A percentile compares a stretch with the other conserved stretches of the same genome.
These are phyloP conservation scores for Sturnus vulgaris DNA, from an alignment of 2,113 vertebrate genomes.

Conservation along the genomic window DNA sequence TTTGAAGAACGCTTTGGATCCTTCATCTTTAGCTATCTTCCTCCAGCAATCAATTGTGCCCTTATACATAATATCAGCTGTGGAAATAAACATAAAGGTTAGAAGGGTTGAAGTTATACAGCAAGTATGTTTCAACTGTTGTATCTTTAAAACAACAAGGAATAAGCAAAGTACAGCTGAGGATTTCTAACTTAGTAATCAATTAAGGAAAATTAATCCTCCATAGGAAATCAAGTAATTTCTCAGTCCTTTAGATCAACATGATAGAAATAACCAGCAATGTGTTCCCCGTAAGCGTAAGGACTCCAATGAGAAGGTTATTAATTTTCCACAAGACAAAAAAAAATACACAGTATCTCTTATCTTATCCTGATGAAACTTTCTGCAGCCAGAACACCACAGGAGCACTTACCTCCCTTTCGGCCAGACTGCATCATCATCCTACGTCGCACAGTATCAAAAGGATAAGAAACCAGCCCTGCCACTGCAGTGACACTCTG, in stretches of 20 bases:
- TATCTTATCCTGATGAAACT: not conserved
- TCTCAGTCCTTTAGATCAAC: not conserved
- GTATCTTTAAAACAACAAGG: not conserved
- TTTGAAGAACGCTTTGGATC: constrained; percentile 93
- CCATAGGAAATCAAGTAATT: not conserved
- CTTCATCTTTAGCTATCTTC: constrained; percentile 96
- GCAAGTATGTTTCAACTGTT: not conserved
- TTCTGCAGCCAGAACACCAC: not conserved
- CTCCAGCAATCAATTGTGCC: constrained; percentile 98
- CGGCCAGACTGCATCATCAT: constrained; percentile 99
- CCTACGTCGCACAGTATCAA: constrained; percentile 96
- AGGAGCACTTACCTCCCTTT: constrained; percentile 83
- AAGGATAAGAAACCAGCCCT: constrained; percentile 93
- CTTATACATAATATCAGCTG: constrained; percentile 98
- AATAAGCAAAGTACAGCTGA: not conserved
- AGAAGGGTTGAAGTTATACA: not conserved
- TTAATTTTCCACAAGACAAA: not conserved
- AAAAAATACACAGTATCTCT: not conserved
- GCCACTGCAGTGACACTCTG: constrained; percentile 92
- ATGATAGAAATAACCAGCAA: not conserved
- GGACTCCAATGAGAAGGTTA: not conserved
- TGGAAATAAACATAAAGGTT: constrained; percentile 54
- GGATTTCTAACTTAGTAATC: not conserved
- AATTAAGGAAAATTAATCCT: not conserved
- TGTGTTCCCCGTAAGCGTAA: not conserved